Percentiles rank a stretch among this genome's conserved stretches.
Conservation (phyloP, 2,113 vertebrate genomes). For the Tragelaphus strepsiceros region DNA sequence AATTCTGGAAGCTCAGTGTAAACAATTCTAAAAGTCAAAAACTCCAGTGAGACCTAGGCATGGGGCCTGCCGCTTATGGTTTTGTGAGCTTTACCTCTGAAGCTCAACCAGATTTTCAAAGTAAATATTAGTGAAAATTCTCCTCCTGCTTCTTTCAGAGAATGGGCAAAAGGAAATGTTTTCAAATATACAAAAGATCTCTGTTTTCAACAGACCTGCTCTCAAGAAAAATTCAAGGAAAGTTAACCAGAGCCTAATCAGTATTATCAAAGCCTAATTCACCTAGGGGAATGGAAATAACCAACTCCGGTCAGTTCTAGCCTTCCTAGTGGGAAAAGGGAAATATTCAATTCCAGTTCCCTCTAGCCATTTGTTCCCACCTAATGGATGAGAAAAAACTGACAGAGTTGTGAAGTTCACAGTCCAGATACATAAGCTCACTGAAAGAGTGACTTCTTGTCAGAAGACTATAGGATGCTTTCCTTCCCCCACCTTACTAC, state of each 20-base stretch:
- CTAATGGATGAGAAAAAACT: not conserved
- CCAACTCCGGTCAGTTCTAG: not conserved
- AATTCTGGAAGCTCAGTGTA: not conserved
- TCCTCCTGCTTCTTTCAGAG: not conserved
- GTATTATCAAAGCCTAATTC: not conserved
- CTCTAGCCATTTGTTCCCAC: not conserved
- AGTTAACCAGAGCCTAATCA: not conserved
- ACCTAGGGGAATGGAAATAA: not conserved
- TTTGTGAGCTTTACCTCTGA: not conserved
- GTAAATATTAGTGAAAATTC: not conserved
- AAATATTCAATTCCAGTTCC: not conserved
- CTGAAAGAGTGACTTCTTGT: not conserved
- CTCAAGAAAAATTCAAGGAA: not conserved
- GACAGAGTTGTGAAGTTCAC: not conserved
- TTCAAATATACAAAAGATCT: not conserved
- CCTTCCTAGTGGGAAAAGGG: not conserved
- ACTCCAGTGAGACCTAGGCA: not conserved
- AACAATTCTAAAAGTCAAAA: not conserved
- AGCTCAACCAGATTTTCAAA: not conserved
- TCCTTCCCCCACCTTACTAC: not conserved
- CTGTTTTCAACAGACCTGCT: not conserved
- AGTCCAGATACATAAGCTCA: not conserved
- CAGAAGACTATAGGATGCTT: not conserved
- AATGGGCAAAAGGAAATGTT: not conserved
- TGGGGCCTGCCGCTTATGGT: fast-evolving